Evolutionary conservation across 1,140 invertebrate species (phyloP).

Genomic region (Pseudomyrmex flavicornis): DNA sequence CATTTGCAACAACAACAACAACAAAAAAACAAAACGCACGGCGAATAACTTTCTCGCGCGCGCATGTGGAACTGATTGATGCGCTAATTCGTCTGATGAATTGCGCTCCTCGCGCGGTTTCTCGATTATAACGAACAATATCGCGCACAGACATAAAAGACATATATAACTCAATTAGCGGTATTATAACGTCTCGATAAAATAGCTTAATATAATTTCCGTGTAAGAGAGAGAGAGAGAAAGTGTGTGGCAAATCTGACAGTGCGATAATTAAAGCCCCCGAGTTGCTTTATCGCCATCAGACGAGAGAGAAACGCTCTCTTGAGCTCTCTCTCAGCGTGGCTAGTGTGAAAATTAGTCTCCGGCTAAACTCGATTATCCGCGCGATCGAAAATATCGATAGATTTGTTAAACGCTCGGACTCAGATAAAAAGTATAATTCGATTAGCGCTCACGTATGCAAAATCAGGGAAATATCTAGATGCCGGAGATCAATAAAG

Average conservation of each 20-base stretch:
- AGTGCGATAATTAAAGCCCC: slow-evolving; percentile 50
- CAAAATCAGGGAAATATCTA: slow-evolving; percentile 17
- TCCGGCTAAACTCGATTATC: slow-evolving; percentile 43
- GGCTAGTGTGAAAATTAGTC: slow-evolving; percentile 47
- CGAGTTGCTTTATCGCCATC: slow-evolving; percentile 50
- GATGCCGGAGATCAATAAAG: background rate
- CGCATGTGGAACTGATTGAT: background rate
- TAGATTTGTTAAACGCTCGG: slow-evolving; percentile 46
- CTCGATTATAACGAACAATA: slow-evolving; percentile 25
- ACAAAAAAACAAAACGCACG: background rate
- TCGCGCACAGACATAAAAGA: slow-evolving; percentile 32
- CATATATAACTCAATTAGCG: slow-evolving; percentile 47
- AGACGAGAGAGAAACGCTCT: background rate
- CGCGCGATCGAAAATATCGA: slow-evolving; percentile 50
- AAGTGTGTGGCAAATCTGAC: slow-evolving; percentile 35
- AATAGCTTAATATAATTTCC: slow-evolving; percentile 46
- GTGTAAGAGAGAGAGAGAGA: background rate
- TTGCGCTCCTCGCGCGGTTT: slow-evolving; percentile 20
- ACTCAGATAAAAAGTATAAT: slow-evolving; percentile 34
- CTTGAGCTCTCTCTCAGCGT: slow-evolving; percentile 2
- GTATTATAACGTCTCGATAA: slow-evolving; percentile 49
- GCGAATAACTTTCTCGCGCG: background rate
- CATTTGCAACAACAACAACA: too few relatives aligned
- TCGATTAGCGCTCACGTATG: slow-evolving; percentile 23
- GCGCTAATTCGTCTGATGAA: slow-evolving; percentile 37